Base-by-base conservation (phyloP, 2,888 invertebrate species). In the Hydropsyche betteni region DNA sequence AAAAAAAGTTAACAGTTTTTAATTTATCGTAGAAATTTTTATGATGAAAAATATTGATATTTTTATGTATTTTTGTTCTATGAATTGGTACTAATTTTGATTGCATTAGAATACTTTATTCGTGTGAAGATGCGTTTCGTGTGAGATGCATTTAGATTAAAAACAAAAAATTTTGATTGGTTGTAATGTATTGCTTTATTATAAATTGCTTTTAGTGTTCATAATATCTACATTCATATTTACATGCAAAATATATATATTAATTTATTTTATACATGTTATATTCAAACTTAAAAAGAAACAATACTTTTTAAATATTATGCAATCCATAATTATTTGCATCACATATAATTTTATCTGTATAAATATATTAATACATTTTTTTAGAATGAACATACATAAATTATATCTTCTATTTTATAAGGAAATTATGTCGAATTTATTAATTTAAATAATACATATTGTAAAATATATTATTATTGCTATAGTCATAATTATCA, bases 141-240 rank as follows among this genome's bases (percentile, higher is more conserved):
- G n/a, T n/a, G n/a, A 2, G 24, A 2, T 24, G 24, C 2, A 2
- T 24, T 24, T 2, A 24, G 24, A 24, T 24, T 24, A 24, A 24
- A 24, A 24, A 24, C 10, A 44, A 10, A 6, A 44, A 50, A 2
- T 50, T 24, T 44, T 68, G 51, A 44, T 50, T 69, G 14, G 24
- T 69, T 64, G 64, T 34, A 12, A 70, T 33, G 14, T 70, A 70
- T 70, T 70, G 70, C 70, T 70, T 53, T 52, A 70, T 70, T 70
- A 70, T 70, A 70, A 70, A 70, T 70, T 70, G 70, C 55, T 70
- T 70, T 70, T 53, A 16, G 12, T 7, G 12, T 55, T 55, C 55
- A 3, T 55, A 55, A 55, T 55, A 55, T 55, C 55, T 55, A 55
- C 64, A 64, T 64, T 64, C 16, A 58, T 64, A 64, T 64, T 64